Percentiles rank a stretch among this genome's conserved stretches.
Evolutionary conservation across 2,113 vertebrate species (phyloP).

Genomic region (Columba livia): DNA sequence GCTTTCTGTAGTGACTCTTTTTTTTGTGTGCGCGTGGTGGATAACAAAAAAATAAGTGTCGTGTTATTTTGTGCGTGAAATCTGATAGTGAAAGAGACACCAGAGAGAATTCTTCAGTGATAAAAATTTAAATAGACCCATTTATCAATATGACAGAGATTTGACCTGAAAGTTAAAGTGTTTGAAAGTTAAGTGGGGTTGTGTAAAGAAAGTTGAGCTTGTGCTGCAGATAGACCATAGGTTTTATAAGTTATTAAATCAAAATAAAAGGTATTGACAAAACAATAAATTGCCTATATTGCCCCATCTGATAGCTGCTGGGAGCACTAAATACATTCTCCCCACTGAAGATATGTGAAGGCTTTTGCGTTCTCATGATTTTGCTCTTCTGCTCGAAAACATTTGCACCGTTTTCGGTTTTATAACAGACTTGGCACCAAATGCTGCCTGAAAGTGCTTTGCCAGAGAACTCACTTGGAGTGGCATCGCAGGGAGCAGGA

Average conservation of each 20-base stretch:
- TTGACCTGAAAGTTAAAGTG: conserved; percentile 62
- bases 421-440: neutral
- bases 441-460: neutral
- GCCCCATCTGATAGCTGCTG: conserved; percentile 3
- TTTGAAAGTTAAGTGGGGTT: conserved; percentile 53
- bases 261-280: conserved; percentile 63
- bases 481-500: neutral
- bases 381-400: neutral
- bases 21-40: neutral
- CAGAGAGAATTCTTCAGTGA: conserved; percentile 44
- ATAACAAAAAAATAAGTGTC: conserved; percentile 27
- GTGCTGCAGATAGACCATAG: neutral
- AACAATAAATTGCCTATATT: conserved; percentile 52
- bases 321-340: conserved; percentile 20
- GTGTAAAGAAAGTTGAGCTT: conserved; percentile 53
- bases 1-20: neutral
- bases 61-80: conserved; percentile 55
- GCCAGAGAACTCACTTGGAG: neutral
- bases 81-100: conserved; percentile 65
- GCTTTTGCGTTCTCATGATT: neutral
- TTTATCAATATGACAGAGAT: conserved; percentile 69
- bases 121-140: conserved; percentile 70
- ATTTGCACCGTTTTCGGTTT: neutral
- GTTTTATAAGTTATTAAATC: conserved; percentile 60
- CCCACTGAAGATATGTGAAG: neutral